A percentile compares a stretch with the other conserved stretches of the same genome.
Conservation (phyloP, 1,140 invertebrate species). For the Pseudomyrmex flavicornis region DNA sequence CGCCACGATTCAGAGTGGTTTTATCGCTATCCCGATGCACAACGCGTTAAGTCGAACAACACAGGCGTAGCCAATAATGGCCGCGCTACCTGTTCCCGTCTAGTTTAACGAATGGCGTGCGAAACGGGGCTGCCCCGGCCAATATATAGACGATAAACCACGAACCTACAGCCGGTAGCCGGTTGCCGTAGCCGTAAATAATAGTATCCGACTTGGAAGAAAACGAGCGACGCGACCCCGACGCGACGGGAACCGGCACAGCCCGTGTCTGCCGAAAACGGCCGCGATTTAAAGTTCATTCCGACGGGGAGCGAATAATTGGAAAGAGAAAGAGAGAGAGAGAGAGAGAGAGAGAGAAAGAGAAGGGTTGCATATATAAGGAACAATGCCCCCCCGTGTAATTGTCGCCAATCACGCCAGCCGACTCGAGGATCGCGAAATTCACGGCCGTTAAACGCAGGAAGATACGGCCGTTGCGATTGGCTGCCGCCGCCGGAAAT, state of each 20-base stretch:
- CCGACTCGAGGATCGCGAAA: constrained; percentile 61
- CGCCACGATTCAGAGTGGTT: constrained; percentile 33
- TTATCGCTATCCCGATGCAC: constrained; percentile 40
- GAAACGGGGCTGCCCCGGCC: constrained; percentile 39
- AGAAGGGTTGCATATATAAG: constrained; percentile 31
- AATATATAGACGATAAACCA: constrained; percentile 54
- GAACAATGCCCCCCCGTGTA: constrained; percentile 70
- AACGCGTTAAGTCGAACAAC: constrained; percentile 42
- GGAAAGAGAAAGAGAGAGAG: constrained; percentile 56
- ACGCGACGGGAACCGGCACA: not conserved
- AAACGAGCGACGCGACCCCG: constrained; percentile 40
- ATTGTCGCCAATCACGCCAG: constrained; percentile 78
- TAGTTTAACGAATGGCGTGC: constrained; percentile 58
- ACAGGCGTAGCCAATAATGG: constrained; percentile 42
- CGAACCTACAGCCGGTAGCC: constrained; percentile 36
- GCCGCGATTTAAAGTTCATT: constrained; percentile 80
- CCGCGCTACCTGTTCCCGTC: constrained; percentile 56
- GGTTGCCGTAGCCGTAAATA: constrained; percentile 48
- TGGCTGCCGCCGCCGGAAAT: constrained; percentile 31
- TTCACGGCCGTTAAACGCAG: constrained; percentile 57
- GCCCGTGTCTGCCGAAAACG: constrained; percentile 47
- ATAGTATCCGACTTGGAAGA: constrained; percentile 55
- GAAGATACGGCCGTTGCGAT: constrained; percentile 39
- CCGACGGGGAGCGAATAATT: constrained; percentile 82
- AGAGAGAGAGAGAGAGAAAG: not conserved